Evolutionary conservation across 1,140 invertebrate species (phyloP).

Genomic region (Brachionus sp.): DNA sequence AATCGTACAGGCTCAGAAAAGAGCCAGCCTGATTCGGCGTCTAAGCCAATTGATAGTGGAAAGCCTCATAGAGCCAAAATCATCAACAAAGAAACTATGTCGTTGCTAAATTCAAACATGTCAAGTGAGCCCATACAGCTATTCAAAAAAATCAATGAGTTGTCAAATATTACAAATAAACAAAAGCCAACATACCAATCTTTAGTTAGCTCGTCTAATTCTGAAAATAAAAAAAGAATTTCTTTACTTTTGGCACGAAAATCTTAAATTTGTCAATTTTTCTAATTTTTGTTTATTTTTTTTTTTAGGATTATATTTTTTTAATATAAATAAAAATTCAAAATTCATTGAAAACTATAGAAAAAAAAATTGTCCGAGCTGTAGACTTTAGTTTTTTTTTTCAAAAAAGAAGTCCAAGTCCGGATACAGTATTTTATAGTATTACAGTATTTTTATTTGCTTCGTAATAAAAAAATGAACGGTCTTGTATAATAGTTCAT

Average conservation of each 20-base stretch:
- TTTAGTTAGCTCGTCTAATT: not conserved
- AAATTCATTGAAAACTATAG: too few relatives aligned
- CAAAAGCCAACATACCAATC: not conserved
- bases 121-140: constrained; percentile 23
- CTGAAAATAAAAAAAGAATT: constrained; percentile 28
- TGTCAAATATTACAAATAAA: constrained; percentile 20
- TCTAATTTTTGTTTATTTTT: not conserved
- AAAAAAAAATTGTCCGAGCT: too few relatives aligned
- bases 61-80: not conserved
- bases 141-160: constrained; percentile 32
- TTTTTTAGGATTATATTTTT: not conserved
- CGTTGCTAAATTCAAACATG: not conserved
- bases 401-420: too few relatives aligned
- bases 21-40: constrained; percentile 1
- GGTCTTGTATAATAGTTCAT: too few relatives aligned
- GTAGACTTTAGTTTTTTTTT: too few relatives aligned
- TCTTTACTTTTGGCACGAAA: constrained; percentile 9
- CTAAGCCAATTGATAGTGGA: not conserved
- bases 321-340: too few relatives aligned
- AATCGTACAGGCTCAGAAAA: constrained; percentile 22
- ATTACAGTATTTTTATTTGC: too few relatives aligned
- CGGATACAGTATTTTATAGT: too few relatives aligned
- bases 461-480: too few relatives aligned
- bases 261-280: not conserved
- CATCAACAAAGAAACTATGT: not conserved